Percentiles rank a stretch among this genome's conserved stretches.
These are phyloP conservation scores for Sorex araneus DNA, from an alignment of 2,113 vertebrate species.

Conservation along the genomic window DNA sequence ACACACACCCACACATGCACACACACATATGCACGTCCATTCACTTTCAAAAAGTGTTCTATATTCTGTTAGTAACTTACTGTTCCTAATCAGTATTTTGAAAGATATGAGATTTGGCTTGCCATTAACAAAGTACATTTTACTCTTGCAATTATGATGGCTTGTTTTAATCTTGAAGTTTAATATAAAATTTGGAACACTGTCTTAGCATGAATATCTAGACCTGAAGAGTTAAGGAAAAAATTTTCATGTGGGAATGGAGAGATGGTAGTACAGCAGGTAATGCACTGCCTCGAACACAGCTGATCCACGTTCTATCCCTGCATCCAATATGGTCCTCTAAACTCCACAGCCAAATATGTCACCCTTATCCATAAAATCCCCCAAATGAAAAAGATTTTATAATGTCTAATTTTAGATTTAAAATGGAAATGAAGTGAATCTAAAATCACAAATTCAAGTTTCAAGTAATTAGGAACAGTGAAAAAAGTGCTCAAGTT, in stretches of 20 bases:
- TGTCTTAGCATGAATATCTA: too few relatives aligned
- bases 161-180: background rate
- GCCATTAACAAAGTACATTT: background rate
- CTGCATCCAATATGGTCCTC: too few relatives aligned
- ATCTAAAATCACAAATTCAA: background rate
- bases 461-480: slow-evolving; percentile 42
- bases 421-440: slow-evolving; percentile 16
- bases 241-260: background rate
- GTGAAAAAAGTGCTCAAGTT: background rate
- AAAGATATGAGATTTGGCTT: background rate
- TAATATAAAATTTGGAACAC: too few relatives aligned
- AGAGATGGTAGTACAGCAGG: too few relatives aligned
- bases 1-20: too few relatives aligned
- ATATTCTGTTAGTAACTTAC: slow-evolving; percentile 9
- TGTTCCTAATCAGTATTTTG: background rate
- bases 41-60: background rate
- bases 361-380: too few relatives aligned
- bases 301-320: too few relatives aligned
- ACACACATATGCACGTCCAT: background rate
- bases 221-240: slow-evolving; percentile 31
- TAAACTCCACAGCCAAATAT: too few relatives aligned
- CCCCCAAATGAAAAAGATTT: too few relatives aligned
- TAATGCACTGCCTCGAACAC: too few relatives aligned
- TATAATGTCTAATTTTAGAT: background rate
- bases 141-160: slow-evolving; percentile 26